phyloP scores from a whole-genome alignment of 2,888 invertebrate species.

The Hoplodrina blanda region DNA sequence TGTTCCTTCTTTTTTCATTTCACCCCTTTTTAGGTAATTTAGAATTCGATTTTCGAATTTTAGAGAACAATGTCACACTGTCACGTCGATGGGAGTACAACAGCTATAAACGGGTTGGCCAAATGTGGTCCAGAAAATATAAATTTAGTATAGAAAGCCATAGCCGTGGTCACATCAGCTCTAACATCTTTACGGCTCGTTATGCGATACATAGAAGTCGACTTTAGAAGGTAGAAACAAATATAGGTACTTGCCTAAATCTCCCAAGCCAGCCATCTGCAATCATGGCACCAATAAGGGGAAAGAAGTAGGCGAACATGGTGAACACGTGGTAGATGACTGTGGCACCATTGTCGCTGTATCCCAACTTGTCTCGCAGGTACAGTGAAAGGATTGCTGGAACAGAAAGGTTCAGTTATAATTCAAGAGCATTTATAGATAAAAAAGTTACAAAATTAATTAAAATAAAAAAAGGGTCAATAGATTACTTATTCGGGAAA shows the following conservation, averaged over 20 bases:
- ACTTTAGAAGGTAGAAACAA: not conserved
- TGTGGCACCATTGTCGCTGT: slow-evolving; percentile 94
- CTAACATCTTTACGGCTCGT: not conserved
- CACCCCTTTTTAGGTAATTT: too few relatives aligned
- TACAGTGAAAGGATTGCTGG: slow-evolving; percentile 98
- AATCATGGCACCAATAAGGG: slow-evolving; percentile 97
- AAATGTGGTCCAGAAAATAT: not conserved
- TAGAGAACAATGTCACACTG: too few relatives aligned
- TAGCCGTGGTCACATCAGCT: too few relatives aligned
- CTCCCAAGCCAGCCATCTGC: slow-evolving; percentile 98
- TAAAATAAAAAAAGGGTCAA: too few relatives aligned
- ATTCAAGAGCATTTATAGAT: too few relatives aligned
- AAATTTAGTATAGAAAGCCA: not conserved
- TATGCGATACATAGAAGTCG: not conserved
- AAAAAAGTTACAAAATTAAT: too few relatives aligned
- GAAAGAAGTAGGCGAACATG: slow-evolving; percentile 97
- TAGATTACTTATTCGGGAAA: not conserved
- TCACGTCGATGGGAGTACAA: too few relatives aligned
- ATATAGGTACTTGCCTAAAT: slow-evolving; percentile 92
- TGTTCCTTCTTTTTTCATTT: too few relatives aligned
- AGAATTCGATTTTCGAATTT: too few relatives aligned
- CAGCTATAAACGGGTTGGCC: too few relatives aligned
- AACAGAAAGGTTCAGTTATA: slow-evolving; percentile 65
- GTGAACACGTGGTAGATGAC: slow-evolving; percentile 97
- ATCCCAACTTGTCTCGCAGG: slow-evolving; percentile 94